These are phyloP conservation scores for Pachyramphus minor DNA, from an alignment of 2,113 vertebrate species.

Conservation along the genomic window DNA sequence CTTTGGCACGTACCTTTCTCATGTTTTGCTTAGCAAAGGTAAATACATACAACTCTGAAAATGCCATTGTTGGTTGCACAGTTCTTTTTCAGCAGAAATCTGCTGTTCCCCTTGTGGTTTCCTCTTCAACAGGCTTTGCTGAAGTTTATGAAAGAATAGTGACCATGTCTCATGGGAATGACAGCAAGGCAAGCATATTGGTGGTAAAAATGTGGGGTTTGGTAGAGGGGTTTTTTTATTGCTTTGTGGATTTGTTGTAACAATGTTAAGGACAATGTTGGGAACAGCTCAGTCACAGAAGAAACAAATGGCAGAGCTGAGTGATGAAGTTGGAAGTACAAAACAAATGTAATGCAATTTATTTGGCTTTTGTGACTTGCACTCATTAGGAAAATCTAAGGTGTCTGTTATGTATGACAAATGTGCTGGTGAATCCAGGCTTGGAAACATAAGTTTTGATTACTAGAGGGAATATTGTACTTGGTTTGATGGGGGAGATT, in stretches of 20 bases:
- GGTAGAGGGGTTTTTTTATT: not conserved
- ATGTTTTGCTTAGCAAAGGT: not conserved
- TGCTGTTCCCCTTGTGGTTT: not conserved
- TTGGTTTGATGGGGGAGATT: not conserved
- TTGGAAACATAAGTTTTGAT: constrained; percentile 3
- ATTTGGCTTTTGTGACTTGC: not conserved
- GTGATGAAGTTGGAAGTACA: not conserved
- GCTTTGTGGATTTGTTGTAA: not conserved
- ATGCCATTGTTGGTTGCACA: not conserved
- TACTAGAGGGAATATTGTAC: not conserved
- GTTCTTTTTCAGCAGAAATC: not conserved
- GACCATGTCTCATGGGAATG: not conserved
- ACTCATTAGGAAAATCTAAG: not conserved
- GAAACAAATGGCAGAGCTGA: not conserved
- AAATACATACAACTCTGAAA: not conserved
- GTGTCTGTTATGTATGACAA: not conserved
- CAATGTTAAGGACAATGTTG: not conserved
- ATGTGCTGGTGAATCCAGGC: not conserved
- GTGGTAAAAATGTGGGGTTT: not conserved
- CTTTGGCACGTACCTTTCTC: not conserved
- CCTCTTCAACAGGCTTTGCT: not conserved
- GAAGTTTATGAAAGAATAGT: not conserved
- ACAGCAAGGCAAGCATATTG: not conserved
- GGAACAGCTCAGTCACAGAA: not conserved
- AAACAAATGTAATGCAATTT: not conserved